Percentiles rank a stretch among this genome's conserved stretches.
phyloP scores from a whole-genome alignment of 2,113 vertebrate species.

The Myanophis thanlyinensis region DNA sequence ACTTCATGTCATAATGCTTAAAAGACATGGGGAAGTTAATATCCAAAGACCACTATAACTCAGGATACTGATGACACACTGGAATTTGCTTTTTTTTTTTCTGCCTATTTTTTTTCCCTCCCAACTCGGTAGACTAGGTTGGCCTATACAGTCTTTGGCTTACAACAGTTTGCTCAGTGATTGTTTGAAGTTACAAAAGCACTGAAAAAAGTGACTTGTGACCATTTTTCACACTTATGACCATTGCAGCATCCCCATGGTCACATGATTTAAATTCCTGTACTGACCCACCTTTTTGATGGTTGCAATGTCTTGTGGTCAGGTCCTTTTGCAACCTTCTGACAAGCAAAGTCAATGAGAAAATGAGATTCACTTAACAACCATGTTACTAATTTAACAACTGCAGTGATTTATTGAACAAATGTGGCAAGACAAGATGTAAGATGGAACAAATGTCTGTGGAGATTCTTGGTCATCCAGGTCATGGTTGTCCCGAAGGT shows the following conservation, averaged over 20 bases:
- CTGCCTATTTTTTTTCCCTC: not conserved
- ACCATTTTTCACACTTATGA: not conserved
- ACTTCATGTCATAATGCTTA: not conserved
- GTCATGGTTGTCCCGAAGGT: too few species aligned
- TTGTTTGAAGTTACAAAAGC: not conserved
- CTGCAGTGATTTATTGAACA: not conserved
- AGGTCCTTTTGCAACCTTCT: not conserved
- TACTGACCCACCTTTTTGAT: not conserved
- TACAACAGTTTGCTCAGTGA: not conserved
- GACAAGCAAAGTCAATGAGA: not conserved
- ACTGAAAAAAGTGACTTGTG: not conserved
- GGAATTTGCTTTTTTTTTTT: not conserved
- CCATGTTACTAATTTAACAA: not conserved
- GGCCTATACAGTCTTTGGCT: not conserved
- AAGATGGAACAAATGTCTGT: too few species aligned
- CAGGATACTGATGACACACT: not conserved
- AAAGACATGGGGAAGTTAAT: not conserved
- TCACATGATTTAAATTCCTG: not conserved
- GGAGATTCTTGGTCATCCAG: too few species aligned
- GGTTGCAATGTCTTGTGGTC: not conserved
- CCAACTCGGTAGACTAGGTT: not conserved
- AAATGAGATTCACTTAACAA: not conserved
- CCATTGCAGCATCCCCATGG: not conserved
- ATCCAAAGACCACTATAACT: not conserved
- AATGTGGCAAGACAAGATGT: not conserved